These are phyloP conservation scores for Tamias sibiricus DNA, from an alignment of 2,113 vertebrate genomes.

Conservation along the genomic window DNA sequence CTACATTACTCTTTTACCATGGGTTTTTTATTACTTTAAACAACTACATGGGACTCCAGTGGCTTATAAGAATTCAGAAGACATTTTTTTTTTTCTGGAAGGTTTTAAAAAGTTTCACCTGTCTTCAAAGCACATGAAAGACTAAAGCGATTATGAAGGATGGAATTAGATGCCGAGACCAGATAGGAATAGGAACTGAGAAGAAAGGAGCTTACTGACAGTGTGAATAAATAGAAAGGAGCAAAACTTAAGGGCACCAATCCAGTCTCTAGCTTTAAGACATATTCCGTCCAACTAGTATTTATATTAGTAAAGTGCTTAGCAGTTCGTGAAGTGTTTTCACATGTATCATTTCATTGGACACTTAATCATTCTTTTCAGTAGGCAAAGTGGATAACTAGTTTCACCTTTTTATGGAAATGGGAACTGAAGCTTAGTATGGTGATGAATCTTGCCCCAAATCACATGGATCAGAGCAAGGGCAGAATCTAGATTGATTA, in stretches of 20 bases:
- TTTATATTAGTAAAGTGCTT: background rate
- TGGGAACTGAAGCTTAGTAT: background rate
- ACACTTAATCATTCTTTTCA: slow-evolving; percentile 18
- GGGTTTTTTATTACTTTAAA: slow-evolving; percentile 18
- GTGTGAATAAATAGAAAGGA: background rate
- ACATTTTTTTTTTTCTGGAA: slow-evolving; percentile 7
- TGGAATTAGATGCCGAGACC: background rate
- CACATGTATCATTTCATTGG: background rate
- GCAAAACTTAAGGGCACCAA: background rate
- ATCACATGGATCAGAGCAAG: background rate
- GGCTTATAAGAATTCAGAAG: slow-evolving; percentile 4
- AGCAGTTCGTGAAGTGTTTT: background rate
- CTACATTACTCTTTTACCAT: background rate
- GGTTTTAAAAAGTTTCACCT: background rate
- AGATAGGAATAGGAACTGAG: background rate
- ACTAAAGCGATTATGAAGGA: background rate
- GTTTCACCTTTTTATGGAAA: background rate
- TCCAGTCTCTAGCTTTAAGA: background rate
- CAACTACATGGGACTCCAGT: background rate
- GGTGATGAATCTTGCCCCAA: background rate
- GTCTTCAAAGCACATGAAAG: background rate
- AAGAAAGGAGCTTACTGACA: background rate
- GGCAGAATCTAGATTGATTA: background rate
- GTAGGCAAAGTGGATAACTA: background rate
- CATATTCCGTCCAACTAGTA: background rate